These are phyloP conservation scores for Plodia interpunctella DNA, from an alignment of 1,140 invertebrate genomes.

Conservation along the genomic window DNA sequence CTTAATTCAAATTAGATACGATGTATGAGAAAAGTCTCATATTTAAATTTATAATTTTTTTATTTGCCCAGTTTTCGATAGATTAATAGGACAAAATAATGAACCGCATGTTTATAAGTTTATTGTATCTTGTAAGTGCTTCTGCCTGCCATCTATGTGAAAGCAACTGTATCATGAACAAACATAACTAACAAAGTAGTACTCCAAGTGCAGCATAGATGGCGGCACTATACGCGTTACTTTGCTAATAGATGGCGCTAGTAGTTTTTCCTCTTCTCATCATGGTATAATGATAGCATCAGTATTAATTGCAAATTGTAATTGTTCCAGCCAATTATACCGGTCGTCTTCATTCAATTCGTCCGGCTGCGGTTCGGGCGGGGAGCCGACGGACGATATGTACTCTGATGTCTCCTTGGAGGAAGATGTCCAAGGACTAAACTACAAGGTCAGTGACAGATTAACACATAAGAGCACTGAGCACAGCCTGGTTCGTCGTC, in stretches of 20 bases:
- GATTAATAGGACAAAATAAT: no score
- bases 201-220: slow-evolving; percentile 21
- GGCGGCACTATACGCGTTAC: slow-evolving; percentile 19
- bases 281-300: not conserved
- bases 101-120: slow-evolving; percentile 7
- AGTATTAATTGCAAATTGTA: slow-evolving; percentile 14
- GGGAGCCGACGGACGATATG: slow-evolving; percentile 93
- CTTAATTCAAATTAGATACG: no score
- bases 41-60: not conserved
- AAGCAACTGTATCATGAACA: not conserved
- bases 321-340: slow-evolving; percentile 88
- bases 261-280: not conserved
- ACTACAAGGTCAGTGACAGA: slow-evolving; percentile 85
- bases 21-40: no score
- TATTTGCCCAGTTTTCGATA: no score
- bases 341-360: slow-evolving; percentile 94
- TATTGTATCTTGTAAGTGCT: no score
- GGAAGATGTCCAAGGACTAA: slow-evolving; percentile 93
- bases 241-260: slow-evolving; percentile 44
- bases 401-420: slow-evolving; percentile 93
- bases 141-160: slow-evolving; percentile 43
- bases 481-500: no score
- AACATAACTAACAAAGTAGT: not conserved
- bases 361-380: slow-evolving; percentile 91
- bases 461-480: no score